These are phyloP conservation scores for Triplophysa rosa DNA, from an alignment of 2,113 vertebrate species.

Conservation along the genomic window DNA sequence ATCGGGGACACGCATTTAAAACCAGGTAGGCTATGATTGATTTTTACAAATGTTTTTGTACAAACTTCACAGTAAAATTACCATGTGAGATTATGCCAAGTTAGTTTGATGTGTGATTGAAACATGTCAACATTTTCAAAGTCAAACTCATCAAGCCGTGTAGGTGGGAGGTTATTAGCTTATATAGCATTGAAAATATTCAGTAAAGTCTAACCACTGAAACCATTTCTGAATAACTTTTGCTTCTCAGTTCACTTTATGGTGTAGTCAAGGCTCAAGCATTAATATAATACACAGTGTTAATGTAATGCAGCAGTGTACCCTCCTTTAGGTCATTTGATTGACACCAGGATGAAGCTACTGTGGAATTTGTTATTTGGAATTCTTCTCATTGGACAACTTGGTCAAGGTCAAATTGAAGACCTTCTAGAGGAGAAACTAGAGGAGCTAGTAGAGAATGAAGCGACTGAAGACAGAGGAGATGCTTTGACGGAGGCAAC, in stretches of 20 bases:
- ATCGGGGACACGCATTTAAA: not conserved
- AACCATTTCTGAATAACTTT: too few species aligned
- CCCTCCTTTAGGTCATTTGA: not conserved
- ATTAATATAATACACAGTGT: too few species aligned
- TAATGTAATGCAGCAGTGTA: not conserved
- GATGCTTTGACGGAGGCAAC: not conserved
- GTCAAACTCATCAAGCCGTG: not conserved
- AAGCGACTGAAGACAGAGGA: not conserved
- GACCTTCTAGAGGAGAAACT: not conserved
- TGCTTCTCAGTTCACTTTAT: too few species aligned
- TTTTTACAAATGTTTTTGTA: not conserved
- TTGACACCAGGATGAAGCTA: slow-evolving; percentile 57
- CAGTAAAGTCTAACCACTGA: not conserved
- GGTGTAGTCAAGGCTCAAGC: too few species aligned
- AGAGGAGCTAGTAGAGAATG: not conserved
- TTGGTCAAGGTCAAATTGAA: slow-evolving; percentile 27
- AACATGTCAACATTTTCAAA: not conserved
- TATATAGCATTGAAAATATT: too few species aligned
- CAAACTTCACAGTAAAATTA: not conserved
- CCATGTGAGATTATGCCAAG: too few species aligned
- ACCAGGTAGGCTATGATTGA: slow-evolving; percentile 23
- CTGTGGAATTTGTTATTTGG: slow-evolving; percentile 55
- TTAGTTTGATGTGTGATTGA: not conserved
- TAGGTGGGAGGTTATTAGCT: not conserved
- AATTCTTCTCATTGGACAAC: slow-evolving; percentile 30